Evolutionary conservation across 2,797 vertebrate species (phyloP).

Genomic region (Antrozous pallidus): DNA sequence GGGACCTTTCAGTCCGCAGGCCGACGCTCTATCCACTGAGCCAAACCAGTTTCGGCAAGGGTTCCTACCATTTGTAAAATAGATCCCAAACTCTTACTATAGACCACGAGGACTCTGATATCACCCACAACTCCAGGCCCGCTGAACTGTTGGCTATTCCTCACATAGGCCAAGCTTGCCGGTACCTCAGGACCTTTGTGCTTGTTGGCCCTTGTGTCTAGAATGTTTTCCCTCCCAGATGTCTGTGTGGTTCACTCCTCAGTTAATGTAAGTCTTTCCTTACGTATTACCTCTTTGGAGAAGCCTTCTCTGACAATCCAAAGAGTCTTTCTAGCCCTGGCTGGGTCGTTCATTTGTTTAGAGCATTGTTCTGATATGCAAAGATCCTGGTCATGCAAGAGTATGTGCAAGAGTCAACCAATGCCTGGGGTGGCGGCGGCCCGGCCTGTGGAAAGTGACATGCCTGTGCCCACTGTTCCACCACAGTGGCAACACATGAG

Average conservation of each 20-base stretch:
- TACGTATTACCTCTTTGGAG: not conserved
- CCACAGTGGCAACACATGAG: constrained; percentile 55
- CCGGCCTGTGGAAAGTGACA: constrained; percentile 27
- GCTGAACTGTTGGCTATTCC: not conserved
- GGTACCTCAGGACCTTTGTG: not conserved
- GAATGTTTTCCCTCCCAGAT: not conserved
- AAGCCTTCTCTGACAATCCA: not conserved
- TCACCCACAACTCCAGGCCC: not conserved
- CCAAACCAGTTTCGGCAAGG: too few species aligned
- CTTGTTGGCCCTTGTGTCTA: not conserved
- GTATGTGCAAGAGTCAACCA: not conserved
- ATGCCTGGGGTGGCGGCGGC: not conserved
- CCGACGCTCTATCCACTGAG: too few species aligned
- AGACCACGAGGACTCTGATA: not conserved
- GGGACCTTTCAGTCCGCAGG: too few species aligned
- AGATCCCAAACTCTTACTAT: not conserved
- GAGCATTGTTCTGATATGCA: not conserved
- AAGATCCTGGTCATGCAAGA: not conserved
- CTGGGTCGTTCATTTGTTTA: not conserved
- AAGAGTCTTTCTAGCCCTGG: not conserved
- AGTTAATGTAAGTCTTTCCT: not conserved
- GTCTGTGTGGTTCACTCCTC: not conserved
- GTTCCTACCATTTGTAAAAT: not conserved
- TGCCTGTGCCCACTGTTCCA: not conserved
- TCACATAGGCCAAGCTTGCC: not conserved